Conservation (phyloP, 2,888 invertebrate species). For the Mythimna pallens region DNA sequence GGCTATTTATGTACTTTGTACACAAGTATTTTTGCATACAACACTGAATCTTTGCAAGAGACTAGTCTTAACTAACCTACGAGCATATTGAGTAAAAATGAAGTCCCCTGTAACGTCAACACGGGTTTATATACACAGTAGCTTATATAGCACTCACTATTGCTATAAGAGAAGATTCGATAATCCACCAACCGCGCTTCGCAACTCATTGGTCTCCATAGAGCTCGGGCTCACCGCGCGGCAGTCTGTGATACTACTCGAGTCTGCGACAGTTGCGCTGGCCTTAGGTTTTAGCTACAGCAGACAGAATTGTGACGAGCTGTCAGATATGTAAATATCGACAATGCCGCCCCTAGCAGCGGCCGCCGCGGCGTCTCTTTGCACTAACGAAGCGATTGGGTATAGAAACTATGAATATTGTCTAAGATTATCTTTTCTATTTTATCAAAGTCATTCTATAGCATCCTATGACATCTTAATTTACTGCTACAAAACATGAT, state of each 20-base stretch:
- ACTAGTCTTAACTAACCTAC: constrained; percentile 34
- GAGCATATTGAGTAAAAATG: constrained; percentile 30
- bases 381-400: constrained; percentile 5
- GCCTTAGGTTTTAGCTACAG: not conserved
- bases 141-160: constrained; percentile 34
- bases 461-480: constrained; percentile 7
- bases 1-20: constrained; percentile 29
- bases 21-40: constrained; percentile 36
- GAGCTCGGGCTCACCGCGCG: not conserved
- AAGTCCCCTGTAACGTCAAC: constrained; percentile 44
- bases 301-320: not conserved
- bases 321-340: not conserved
- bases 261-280: not conserved
- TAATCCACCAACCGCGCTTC: constrained; percentile 10
- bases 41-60: constrained; percentile 19
- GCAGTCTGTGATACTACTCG: not conserved
- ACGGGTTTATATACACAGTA: constrained; percentile 46
- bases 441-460: constrained; percentile 33
- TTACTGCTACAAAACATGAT: constrained; percentile 38
- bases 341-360: not conserved
- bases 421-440: constrained; percentile 15
- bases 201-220: constrained; percentile 4
- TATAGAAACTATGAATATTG: constrained; percentile 38
- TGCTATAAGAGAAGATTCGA: constrained; percentile 29
- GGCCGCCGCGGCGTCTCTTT: not conserved